Evolutionary conservation across 2,113 vertebrate species (phyloP), one percentile per base, ranked within the genome.

Genomic region (Baryphthengus martii): DNA sequence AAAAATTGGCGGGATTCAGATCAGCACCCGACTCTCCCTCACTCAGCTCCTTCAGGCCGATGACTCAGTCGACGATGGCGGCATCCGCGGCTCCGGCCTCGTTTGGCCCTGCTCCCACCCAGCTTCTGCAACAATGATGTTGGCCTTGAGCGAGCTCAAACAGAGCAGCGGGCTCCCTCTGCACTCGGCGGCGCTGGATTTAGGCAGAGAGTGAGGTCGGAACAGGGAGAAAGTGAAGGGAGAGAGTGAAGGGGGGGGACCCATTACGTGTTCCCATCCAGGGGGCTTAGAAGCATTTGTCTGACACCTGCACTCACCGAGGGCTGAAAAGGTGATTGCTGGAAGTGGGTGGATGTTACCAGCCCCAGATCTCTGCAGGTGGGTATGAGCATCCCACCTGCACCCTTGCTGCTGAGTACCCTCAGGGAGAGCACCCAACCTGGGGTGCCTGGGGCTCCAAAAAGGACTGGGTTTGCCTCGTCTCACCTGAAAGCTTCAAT

Each of bases 181-280:
- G 0, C 67, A 6, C 16, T 72, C 42, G 0, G 5, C 16, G 1
- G 28, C n/a, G 19, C 23, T 62, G 4, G 17, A 3, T 19, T n/a
- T 25, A 8, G 73, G 58, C 74, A 35, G 73, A 17, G 2, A 56
- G 39, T 2, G 1, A 35, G 70, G 58, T 65, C 33, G 49, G 59
- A 18, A 68, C 5, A 2, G 44, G 33, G 74, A 49, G 58, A 76
- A 66, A 50, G 33, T 6, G 65, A 68, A 59, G 44, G 44, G 39
- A 91, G 37, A 50, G 35, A 86, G 35, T 0, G 5, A 77, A 75
- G 23, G 3, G 13, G 45, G n/a, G 10, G 19, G 8, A 52, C 19
- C 15, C 47, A 2, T 47, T 4, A 0, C 31, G 17, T 3, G 23
- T 29, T 25, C 62, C 18, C 35, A 47, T 0, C 2, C 0, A 0